Evolutionary conservation across 2,113 vertebrate genomes (phyloP), one percentile per base, ranked within the genome.

Genomic region (Sula dactylatra): DNA sequence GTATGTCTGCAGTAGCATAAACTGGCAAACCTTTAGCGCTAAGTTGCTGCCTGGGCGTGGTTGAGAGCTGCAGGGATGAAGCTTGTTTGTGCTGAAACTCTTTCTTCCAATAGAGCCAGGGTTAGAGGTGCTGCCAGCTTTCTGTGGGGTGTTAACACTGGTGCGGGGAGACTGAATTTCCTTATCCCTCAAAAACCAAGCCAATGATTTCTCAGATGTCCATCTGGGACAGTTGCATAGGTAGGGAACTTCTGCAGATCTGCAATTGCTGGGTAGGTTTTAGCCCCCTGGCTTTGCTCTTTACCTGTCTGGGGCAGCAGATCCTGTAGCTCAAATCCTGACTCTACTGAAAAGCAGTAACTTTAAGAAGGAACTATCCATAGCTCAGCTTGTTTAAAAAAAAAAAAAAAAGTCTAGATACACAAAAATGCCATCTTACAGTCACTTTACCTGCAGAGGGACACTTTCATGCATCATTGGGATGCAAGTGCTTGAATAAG

Each of bases 361-460:
- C 21, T 7, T 16, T 11, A n/a, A 91, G 52, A 88, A 56, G 20
- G 25, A 88, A 10, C 77, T 67, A 49, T 62, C 50, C 31, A 38
- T 52, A 77, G 20, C 38, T 80, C 32, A 69, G 40, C 52, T 44
- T 65, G 27, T 59, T 9, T 20, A 42, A 66, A 52, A 21, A 25
- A 26, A 34, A 11, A 6, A 42, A 55, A 44, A 29, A 44, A 62
- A 29, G 2, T 24, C 16, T 52, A 65, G 58, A n/a, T 91, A 65
- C 31, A 80, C 1, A 44, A 47, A 93, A 93, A 71, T 77, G 69
- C 69, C 64, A 81, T 95, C 72, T 90, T 18, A 64, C 15, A 44
- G 92, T 88, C 90, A 82, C 61, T 92, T 96, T 73, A 88, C 65
- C 50, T 88, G 88, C 76, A 84, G 80, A 94, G 59, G 72, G 67